Conservation (phyloP, 1,140 invertebrate genomes). For the Physella acuta region DNA sequence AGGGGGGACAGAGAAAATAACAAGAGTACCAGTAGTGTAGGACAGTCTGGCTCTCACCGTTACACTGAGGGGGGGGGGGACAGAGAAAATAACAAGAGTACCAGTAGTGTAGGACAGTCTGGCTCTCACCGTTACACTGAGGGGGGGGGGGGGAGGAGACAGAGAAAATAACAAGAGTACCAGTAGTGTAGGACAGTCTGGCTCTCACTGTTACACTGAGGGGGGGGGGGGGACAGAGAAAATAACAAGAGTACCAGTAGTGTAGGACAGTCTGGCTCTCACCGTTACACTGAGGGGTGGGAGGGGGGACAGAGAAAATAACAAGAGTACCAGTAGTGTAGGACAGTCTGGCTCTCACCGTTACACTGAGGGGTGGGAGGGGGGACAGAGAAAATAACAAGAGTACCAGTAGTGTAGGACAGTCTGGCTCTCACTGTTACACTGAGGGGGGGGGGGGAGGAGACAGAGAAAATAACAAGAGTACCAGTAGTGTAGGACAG, state of each 20-base stretch:
- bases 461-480: not conserved
- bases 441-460: constrained; percentile 37
- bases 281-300: constrained; percentile 58
- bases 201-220: constrained; percentile 62
- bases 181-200: constrained; percentile 68
- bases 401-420: constrained; percentile 70
- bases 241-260: constrained; percentile 69
- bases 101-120: constrained; percentile 69
- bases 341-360: constrained; percentile 63
- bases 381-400: too few species aligned
- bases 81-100: too few species aligned
- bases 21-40: constrained; percentile 71
- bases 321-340: constrained; percentile 71
- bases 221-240: too few species aligned
- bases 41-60: constrained; percentile 63
- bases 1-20: too few species aligned
- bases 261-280: constrained; percentile 65
- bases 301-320: too few species aligned
- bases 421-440: constrained; percentile 63
- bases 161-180: too few species aligned
- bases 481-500: not conserved
- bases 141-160: not conserved
- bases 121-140: constrained; percentile 63
- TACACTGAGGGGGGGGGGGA: constrained; percentile 48
- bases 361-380: constrained; percentile 53